Evolutionary conservation across 1,140 invertebrate species (phyloP).

Genomic region (Drosophila bocqueti): DNA sequence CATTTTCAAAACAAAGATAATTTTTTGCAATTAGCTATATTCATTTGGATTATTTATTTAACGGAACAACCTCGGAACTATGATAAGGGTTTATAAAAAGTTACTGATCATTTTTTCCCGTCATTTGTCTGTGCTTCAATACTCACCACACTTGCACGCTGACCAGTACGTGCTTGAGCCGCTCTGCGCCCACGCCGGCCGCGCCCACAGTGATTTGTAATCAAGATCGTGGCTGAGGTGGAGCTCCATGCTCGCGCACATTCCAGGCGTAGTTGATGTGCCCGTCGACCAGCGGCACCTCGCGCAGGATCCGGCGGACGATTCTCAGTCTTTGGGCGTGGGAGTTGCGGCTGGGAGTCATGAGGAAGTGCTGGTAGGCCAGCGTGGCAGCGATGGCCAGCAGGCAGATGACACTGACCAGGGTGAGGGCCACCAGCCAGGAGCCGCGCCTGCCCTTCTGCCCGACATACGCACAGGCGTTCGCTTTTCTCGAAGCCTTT

Average conservation of each 20-base stretch:
- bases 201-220: slow-evolving; percentile 91
- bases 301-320: slow-evolving; percentile 87
- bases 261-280: slow-evolving; percentile 97
- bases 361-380: slow-evolving; percentile 83
- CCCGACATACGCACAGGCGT: slow-evolving; percentile 21
- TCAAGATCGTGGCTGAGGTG: slow-evolving; percentile 91
- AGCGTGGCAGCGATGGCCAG: slow-evolving; percentile 75
- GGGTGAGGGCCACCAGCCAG: slow-evolving; percentile 72
- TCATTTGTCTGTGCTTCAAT: background rate
- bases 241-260: slow-evolving; percentile 91
- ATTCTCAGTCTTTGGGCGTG: slow-evolving; percentile 87
- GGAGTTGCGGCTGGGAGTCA: slow-evolving; percentile 86
- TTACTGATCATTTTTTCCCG: too few species aligned
- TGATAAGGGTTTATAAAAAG: background rate
- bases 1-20: too few species aligned
- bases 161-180: slow-evolving; percentile 92
- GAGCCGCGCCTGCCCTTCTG: slow-evolving; percentile 72
- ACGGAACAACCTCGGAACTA: background rate
- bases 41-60: too few species aligned
- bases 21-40: too few species aligned
- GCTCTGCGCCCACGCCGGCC: slow-evolving; percentile 93
- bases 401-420: slow-evolving; percentile 74
- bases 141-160: slow-evolving; percentile 91
- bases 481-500: slow-evolving; percentile 53
- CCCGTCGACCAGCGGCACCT: slow-evolving; percentile 89